These are phyloP conservation scores for Nomada hirtipes DNA, from an alignment of 2,888 invertebrate species.

Conservation along the genomic window DNA sequence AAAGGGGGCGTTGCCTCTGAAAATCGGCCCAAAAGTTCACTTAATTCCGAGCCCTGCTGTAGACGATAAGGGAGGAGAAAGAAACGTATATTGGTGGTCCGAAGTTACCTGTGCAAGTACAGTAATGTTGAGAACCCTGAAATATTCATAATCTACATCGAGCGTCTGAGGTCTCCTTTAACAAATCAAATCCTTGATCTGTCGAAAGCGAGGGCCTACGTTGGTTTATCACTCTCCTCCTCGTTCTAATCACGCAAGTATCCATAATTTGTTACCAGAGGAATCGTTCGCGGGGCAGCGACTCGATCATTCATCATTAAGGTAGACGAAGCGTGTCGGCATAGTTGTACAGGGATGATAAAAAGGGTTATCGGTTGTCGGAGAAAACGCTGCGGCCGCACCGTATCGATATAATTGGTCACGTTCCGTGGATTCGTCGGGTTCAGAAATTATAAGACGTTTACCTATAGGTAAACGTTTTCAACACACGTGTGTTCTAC, in stretches of 20 bases:
- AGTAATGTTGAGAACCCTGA: no score
- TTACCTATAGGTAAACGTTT: constrained; percentile 51
- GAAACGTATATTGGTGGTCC: no score
- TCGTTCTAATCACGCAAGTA: constrained; percentile 16
- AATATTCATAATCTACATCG: no score
- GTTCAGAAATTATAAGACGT: constrained; percentile 50
- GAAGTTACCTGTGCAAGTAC: no score
- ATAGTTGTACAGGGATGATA: background rate
- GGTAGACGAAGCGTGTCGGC: constrained; percentile 23
- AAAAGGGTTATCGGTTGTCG: constrained; percentile 11
- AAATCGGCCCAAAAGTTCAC: no score
- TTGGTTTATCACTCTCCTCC: constrained; percentile 7
- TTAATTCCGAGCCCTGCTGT: no score
- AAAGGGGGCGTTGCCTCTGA: no score
- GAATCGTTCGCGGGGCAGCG: background rate
- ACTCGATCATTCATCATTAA: constrained; percentile 6
- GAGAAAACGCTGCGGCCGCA: constrained; percentile 17
- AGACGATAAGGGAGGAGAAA: no score
- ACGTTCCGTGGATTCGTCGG: constrained; percentile 45
- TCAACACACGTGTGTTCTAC: constrained; percentile 18
- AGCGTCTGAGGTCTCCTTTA: no score
- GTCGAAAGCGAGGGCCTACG: background rate
- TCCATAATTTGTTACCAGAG: constrained; percentile 29
- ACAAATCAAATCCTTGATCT: background rate
- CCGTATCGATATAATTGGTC: constrained; percentile 52